A percentile compares a stretch with the other conserved stretches of the same genome.
Evolutionary conservation across 1,140 invertebrate species (phyloP).

Genomic region (Metopolophium dirhodum): DNA sequence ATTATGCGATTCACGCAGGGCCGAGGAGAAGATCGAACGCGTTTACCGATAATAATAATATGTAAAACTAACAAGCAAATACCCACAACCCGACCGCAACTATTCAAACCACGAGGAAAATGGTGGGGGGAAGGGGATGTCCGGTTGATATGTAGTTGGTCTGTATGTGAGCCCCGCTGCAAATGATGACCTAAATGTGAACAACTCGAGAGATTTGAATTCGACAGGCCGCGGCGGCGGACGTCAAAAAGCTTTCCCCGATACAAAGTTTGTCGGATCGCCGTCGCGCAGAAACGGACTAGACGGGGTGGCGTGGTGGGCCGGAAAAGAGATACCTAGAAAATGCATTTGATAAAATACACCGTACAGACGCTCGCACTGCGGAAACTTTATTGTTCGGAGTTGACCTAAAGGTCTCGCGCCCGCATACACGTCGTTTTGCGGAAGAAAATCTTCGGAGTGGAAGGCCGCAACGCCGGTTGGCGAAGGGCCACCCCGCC

Average conservation of each 20-base stretch:
- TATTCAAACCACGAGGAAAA: background rate
- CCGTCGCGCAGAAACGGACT: background rate
- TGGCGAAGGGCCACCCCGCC: too few species aligned
- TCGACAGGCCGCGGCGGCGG: background rate
- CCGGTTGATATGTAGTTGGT: background rate
- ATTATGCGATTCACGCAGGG: background rate
- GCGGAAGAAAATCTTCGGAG: background rate
- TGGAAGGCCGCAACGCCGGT: too few species aligned
- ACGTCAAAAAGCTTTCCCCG: background rate
- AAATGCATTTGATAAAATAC: constrained; percentile 31
- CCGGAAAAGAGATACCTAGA: background rate
- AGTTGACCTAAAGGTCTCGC: background rate
- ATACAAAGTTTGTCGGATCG: background rate
- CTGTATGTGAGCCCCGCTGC: background rate
- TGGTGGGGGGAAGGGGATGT: background rate
- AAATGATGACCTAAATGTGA: background rate
- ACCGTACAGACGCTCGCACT: too few species aligned
- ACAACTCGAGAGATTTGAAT: constrained; percentile 5
- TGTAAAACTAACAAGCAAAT: background rate
- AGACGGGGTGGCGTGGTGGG: background rate
- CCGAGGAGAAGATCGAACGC: background rate
- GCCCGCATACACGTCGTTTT: background rate
- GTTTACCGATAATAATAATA: background rate
- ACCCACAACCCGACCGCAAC: background rate
- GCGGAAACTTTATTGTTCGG: constrained; percentile 34